phyloP scores from a whole-genome alignment of 1,140 invertebrate genomes.

The Drosophila nebulosa region DNA sequence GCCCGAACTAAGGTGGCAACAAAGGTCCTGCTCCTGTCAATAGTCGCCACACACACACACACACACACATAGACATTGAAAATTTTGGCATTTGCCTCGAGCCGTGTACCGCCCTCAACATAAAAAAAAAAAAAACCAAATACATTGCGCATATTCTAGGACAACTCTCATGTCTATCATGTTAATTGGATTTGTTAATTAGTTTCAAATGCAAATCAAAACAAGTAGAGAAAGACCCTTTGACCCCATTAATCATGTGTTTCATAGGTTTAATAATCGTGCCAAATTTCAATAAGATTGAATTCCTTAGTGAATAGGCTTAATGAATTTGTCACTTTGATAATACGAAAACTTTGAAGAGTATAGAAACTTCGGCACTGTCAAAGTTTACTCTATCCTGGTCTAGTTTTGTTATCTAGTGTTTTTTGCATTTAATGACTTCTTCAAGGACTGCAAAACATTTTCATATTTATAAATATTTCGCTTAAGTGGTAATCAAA shows the following conservation, averaged over 20 bases:
- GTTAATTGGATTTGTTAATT: conserved; percentile 78
- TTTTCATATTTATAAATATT: no score
- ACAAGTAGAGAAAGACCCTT: background rate
- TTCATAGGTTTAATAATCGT: no score
- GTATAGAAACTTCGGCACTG: no score
- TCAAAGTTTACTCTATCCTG: no score
- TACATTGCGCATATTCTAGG: conserved; percentile 71
- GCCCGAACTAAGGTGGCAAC: conserved; percentile 15
- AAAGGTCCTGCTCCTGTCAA: conserved; percentile 10
- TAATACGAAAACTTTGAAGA: no score
- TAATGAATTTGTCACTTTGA: no score
- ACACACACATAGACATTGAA: conserved; percentile 29
- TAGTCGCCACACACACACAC: conserved; percentile 15
- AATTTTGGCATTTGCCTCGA: conserved; percentile 42
- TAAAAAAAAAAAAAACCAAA: conserved; percentile 61
- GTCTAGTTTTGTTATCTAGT: no score
- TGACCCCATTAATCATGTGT: background rate
- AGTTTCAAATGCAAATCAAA: conserved; percentile 56
- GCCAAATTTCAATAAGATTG: no score
- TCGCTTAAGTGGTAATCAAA: background rate
- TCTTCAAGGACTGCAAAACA: no score
- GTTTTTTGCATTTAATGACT: no score
- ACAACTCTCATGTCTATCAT: conserved; percentile 74
- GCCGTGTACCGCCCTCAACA: conserved; percentile 27
- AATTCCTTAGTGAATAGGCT: no score